Conservation (phyloP, 37 sponge, comb jelly and placozoan genomes). For the Theonella swinhoei region DNA sequence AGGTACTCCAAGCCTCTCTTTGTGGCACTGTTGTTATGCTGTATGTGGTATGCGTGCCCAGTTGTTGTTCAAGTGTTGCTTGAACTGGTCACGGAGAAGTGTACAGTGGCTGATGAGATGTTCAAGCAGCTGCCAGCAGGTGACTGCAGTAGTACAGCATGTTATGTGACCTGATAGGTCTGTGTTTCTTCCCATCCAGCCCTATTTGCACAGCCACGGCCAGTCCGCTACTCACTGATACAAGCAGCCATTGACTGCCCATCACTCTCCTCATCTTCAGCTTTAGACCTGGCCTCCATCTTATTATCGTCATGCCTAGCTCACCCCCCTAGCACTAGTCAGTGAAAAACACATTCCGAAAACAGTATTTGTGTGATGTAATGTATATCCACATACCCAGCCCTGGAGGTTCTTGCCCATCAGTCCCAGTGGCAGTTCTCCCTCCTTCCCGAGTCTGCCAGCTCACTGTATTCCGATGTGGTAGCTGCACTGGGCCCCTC, state of each 20-base stretch:
- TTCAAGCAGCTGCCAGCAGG: background rate
- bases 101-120: background rate
- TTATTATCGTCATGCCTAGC: background rate
- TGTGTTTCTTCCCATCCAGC: too few species aligned
- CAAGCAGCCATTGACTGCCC: background rate
- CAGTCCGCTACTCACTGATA: background rate
- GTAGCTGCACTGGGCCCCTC: background rate
- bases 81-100: background rate
- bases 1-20: too few species aligned
- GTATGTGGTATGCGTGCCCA: too few species aligned
- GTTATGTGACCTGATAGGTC: too few species aligned
- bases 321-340: too few species aligned
- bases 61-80: background rate
- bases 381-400: too few species aligned
- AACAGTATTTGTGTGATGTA: too few species aligned
- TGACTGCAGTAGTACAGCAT: too few species aligned
- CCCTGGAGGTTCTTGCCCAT: background rate
- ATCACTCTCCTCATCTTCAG: background rate
- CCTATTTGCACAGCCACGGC: too few species aligned
- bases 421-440: background rate
- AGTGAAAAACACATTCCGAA: too few species aligned
- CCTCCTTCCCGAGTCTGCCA: background rate
- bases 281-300: background rate
- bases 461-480: background rate
- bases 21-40: too few species aligned